phyloP scores from a whole-genome alignment of 2,113 vertebrate genomes.

The Mellivora capensis region DNA sequence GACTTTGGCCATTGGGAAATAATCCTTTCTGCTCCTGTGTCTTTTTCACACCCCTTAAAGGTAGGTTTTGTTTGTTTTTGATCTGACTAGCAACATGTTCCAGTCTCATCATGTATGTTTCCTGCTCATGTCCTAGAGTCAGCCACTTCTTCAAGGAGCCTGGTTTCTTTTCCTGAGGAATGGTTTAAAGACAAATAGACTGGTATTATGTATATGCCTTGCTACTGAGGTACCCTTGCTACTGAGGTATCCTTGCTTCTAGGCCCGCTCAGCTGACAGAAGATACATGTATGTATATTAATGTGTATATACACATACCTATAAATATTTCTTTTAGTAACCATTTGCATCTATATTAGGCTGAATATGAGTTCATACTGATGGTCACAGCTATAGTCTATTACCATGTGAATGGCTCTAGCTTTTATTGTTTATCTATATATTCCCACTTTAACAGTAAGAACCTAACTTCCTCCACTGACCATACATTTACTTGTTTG shows the following conservation, averaged over 20 bases:
- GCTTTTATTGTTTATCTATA: not conserved
- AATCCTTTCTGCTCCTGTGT: not conserved
- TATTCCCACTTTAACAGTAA: not conserved
- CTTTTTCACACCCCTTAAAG: not conserved
- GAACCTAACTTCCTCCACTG: not conserved
- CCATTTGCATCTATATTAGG: not conserved
- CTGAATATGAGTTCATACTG: not conserved
- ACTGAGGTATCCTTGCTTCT: not conserved
- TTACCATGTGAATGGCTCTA: not conserved
- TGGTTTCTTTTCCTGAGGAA: not conserved
- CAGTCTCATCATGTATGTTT: not conserved
- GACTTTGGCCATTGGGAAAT: not conserved
- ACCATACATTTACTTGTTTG: not conserved
- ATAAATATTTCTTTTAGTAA: not conserved
- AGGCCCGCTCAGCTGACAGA: not conserved
- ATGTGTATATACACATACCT: not conserved
- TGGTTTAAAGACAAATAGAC: not conserved
- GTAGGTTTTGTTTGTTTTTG: not conserved
- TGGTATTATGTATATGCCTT: not conserved
- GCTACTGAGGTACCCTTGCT: not conserved
- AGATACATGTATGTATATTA: not conserved
- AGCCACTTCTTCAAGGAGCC: not conserved
- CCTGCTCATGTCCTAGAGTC: not conserved
- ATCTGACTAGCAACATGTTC: not conserved
- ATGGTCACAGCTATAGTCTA: not conserved